Evolutionary conservation across 2,113 vertebrate species (phyloP).

Genomic region (Probosciger aterrimus): DNA sequence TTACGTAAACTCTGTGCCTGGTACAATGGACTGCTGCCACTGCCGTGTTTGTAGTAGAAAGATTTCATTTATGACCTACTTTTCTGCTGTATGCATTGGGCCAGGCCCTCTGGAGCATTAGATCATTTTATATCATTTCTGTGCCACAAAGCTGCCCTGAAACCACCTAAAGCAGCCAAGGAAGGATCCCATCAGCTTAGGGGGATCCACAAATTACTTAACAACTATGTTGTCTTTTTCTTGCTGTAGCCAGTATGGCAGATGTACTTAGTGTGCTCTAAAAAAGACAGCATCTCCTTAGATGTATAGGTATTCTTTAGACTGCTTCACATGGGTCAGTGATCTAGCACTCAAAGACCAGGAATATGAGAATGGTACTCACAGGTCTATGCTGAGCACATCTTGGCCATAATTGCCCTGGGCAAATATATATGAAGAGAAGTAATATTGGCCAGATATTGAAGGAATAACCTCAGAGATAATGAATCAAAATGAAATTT

Average conservation of each 20-base stretch:
- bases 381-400: background rate
- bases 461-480: background rate
- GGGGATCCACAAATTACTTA: background rate
- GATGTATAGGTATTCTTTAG: background rate
- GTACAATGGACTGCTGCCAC: constrained; percentile 23
- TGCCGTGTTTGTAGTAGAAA: background rate
- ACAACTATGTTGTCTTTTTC: background rate
- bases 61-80: constrained; percentile 57
- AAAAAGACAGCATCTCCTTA: background rate
- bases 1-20: constrained; percentile 22
- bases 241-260: background rate
- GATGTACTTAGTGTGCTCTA: background rate
- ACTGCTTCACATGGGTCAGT: background rate
- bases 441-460: background rate
- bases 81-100: background rate
- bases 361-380: background rate
- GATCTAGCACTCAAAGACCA: background rate
- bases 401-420: background rate
- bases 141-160: background rate
- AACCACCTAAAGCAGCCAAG: background rate
- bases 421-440: background rate
- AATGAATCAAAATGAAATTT: background rate
- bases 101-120: background rate
- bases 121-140: background rate
- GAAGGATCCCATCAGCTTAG: background rate